phyloP scores from a whole-genome alignment of 1,140 invertebrate genomes.

The Matsumurasca onukii region DNA sequence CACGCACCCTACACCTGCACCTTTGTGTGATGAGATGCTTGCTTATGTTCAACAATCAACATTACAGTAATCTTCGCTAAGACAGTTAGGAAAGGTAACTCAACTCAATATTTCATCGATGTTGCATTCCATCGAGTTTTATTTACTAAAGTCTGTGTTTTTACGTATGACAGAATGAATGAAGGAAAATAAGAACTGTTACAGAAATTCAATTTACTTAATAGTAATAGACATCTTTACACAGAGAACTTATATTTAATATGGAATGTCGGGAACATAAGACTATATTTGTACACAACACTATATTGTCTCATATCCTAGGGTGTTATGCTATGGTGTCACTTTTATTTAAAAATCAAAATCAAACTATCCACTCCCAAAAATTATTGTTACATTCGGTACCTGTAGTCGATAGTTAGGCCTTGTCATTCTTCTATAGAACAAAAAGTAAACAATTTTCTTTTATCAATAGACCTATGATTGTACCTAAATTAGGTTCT shows the following conservation, averaged over 20 bases:
- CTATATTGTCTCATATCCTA: constrained; percentile 25
- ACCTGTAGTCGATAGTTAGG: constrained; percentile 1
- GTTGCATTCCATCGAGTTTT: not conserved
- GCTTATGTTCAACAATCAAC: too few species aligned
- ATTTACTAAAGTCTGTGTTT: not conserved
- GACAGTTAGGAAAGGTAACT: not conserved
- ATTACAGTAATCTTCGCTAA: too few species aligned
- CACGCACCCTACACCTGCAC: too few species aligned
- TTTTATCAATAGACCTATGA: too few species aligned
- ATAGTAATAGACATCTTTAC: constrained; percentile 21
- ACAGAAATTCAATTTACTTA: constrained; percentile 13
- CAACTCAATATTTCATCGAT: not conserved
- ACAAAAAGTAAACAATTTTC: not conserved
- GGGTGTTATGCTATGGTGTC: constrained; percentile 16
- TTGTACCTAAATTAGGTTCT: too few species aligned
- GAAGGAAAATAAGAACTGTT: not conserved
- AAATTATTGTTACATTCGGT: not conserved
- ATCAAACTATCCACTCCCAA: not conserved
- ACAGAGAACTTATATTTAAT: constrained; percentile 24
- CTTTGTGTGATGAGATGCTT: too few species aligned
- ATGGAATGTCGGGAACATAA: constrained; percentile 28
- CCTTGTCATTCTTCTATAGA: constrained; percentile 2
- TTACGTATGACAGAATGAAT: not conserved
- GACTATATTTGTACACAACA: constrained; percentile 28
- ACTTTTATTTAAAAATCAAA: constrained; percentile 21